Evolutionary conservation across 2,113 vertebrate species (phyloP).

Genomic region (Gasterosteus nipponicus): DNA sequence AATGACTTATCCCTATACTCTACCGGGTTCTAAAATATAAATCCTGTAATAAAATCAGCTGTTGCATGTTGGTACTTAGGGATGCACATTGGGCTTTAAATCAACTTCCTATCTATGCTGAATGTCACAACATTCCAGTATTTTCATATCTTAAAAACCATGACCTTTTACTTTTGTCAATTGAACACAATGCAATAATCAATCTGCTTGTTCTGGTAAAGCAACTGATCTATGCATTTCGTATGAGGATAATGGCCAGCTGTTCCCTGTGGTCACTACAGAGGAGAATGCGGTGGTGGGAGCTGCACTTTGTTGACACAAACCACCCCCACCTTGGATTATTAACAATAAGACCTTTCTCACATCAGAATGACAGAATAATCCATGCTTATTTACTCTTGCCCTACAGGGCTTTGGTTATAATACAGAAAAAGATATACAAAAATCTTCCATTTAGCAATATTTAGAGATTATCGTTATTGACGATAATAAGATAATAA

Average conservation of each 20-base stretch:
- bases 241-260: conserved; percentile 33
- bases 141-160: conserved; percentile 65
- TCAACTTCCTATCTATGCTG: conserved; percentile 53
- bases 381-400: conserved; percentile 1
- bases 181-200: conserved; percentile 48
- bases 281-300: not conserved
- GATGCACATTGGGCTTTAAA: conserved; percentile 65
- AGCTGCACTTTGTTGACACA: conserved; percentile 12
- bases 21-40: conserved; percentile 46
- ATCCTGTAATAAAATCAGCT: conserved; percentile 69
- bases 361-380: not conserved
- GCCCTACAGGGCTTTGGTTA: not conserved
- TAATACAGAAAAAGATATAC: not conserved
- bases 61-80: conserved; percentile 68
- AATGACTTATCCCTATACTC: conserved; percentile 45
- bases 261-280: conserved; percentile 31
- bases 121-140: conserved; percentile 57
- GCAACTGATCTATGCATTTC: conserved; percentile 53
- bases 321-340: conserved; percentile 23
- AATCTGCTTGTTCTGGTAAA: conserved; percentile 42
- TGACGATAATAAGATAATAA: not conserved
- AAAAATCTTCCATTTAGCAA: not conserved
- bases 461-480: not conserved
- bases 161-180: conserved; percentile 67
- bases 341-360: conserved; percentile 40